Evolutionary conservation across 1,140 invertebrate species (phyloP), one percentile per base, ranked within the genome.

Genomic region (Heliothis subflexa): DNA sequence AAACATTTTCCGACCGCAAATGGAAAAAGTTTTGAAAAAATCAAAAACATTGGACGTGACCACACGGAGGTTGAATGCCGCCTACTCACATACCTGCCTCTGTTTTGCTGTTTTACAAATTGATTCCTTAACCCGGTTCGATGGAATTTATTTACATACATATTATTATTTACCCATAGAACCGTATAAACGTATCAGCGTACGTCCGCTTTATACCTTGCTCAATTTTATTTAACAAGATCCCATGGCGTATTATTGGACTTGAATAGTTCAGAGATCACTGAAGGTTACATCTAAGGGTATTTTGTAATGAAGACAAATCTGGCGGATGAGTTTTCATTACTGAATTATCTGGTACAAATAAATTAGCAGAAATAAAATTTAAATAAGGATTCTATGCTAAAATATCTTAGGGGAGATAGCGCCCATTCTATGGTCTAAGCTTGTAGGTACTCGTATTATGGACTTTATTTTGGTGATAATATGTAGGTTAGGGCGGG

Each of bases 101-200:
- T 54, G 71, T 73, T 73, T 21, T 21, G 55, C 55, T 59, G 71
- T 40, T 73, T 73, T 73, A 73, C 71, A 73, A 73, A 73, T 73
- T 73, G 71, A 73, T 73, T 73, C 55, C 40, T 73, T 73, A 59
- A 73, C 55, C 40, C 71, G 16, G 16, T 47, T 61, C 71, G 55
- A 73, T 59, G 25, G 54, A 73, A 73, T 73, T 40, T 73, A 73
- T 73, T 73, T 73, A 73, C 71, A 73, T 73, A 73, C 71, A 73
- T 73, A 59, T 59, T 73, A 73, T 73, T 73, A 73, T 73, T 73
- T 59, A 47, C 54, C 54, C 55, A 47, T 59, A 59, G 16, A 73
- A 61, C 50, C 68, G 68, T 49, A 73, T 73, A 59, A 73, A 73
- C 71, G 55, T 73, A 61, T 59, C 40, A 49, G n/a, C 54, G 40